These are phyloP conservation scores for Drosophila equinoxialis DNA, from an alignment of 1,140 invertebrate genomes.

Conservation along the genomic window DNA sequence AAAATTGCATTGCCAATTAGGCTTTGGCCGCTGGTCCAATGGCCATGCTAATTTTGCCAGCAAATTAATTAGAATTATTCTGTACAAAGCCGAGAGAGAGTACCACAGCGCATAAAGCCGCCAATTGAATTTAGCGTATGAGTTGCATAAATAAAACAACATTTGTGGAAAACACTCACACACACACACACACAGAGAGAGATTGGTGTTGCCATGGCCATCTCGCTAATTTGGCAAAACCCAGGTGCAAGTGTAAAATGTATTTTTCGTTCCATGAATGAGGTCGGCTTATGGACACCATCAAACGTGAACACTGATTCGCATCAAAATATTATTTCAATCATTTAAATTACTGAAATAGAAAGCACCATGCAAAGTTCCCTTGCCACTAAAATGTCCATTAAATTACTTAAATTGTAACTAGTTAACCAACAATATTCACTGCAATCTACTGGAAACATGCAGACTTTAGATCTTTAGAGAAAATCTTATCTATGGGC, in stretches of 20 bases:
- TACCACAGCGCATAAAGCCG: constrained; percentile 45
- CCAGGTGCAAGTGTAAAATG: constrained; percentile 68
- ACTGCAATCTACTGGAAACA: too few species aligned
- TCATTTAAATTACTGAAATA: too few species aligned
- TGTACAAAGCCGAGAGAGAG: constrained; percentile 41
- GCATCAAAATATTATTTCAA: not conserved
- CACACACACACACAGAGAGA: not conserved
- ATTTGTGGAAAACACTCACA: constrained; percentile 38
- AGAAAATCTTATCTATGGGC: too few species aligned
- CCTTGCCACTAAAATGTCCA: too few species aligned
- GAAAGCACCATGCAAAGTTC: too few species aligned
- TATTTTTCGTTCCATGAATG: constrained; percentile 21
- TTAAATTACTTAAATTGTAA: too few species aligned
- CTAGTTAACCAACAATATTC: too few species aligned
- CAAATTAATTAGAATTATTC: constrained; percentile 77
- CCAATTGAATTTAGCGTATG: constrained; percentile 68
- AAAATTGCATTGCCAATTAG: constrained; percentile 71
- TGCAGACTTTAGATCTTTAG: too few species aligned
- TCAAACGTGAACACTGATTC: constrained; percentile 14
- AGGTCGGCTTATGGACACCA: constrained; percentile 58
- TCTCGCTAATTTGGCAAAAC: constrained; percentile 65
- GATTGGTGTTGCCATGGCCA: constrained; percentile 34
- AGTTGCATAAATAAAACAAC: constrained; percentile 58
- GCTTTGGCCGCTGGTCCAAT: constrained; percentile 52
- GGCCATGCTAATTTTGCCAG: constrained; percentile 54